Evolutionary conservation across 2,113 vertebrate genomes (phyloP).

Genomic region (Petromus typicus): DNA sequence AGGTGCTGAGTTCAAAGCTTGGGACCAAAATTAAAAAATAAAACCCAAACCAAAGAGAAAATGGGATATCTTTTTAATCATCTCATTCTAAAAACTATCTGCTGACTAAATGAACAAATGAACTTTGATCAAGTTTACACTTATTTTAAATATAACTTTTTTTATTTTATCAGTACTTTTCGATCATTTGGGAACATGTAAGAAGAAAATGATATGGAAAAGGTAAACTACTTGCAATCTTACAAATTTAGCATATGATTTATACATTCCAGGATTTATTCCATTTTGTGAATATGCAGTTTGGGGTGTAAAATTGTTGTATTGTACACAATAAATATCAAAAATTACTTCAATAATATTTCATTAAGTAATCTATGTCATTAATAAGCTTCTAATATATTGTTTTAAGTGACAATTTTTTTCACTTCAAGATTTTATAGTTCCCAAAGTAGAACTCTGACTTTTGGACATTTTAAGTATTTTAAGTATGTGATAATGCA

Average conservation of each 20-base stretch:
- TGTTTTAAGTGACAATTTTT: not conserved
- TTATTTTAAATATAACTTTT: constrained; percentile 22
- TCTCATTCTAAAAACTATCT: not conserved
- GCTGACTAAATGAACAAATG: not conserved
- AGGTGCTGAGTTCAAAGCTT: too few species aligned
- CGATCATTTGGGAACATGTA: not conserved
- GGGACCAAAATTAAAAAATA: too few species aligned
- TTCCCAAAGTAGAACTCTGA: not conserved
- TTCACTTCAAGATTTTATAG: not conserved
- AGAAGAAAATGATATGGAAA: not conserved
- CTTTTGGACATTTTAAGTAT: not conserved
- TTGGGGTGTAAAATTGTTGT: not conserved
- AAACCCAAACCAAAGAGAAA: not conserved
- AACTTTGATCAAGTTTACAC: not conserved
- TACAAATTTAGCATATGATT: not conserved
- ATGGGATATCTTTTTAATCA: not conserved
- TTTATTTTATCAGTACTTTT: not conserved
- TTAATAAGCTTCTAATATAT: not conserved
- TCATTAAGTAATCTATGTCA: not conserved
- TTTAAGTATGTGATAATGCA: not conserved
- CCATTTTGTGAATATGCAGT: not conserved
- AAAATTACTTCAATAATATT: not conserved
- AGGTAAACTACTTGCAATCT: not conserved
- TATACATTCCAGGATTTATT: not conserved
- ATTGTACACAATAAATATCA: not conserved